A percentile compares a stretch with the other conserved stretches of the same genome.
Evolutionary conservation across 2,888 invertebrate genomes (phyloP).

Genomic region (Microdon myrmicae): DNA sequence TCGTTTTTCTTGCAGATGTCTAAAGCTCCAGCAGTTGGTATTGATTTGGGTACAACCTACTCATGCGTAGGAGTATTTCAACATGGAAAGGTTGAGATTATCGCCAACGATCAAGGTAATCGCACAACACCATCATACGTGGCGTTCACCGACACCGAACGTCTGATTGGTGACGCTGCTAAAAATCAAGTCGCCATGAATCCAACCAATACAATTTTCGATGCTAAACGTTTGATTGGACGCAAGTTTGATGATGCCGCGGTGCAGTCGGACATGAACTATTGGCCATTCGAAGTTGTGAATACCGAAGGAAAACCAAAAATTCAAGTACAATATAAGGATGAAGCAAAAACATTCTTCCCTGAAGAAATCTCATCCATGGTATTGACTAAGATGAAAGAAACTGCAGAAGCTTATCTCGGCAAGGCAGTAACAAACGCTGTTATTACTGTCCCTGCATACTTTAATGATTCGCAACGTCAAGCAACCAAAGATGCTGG

Average conservation of each 20-base stretch:
- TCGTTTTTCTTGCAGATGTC: constrained; percentile 61
- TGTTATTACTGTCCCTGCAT: constrained; percentile 92
- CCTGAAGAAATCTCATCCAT: constrained; percentile 94
- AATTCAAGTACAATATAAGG: constrained; percentile 88
- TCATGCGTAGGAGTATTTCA: constrained; percentile 94
- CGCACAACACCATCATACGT: constrained; percentile 83
- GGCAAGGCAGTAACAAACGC: constrained; percentile 90
- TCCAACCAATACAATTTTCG: constrained; percentile 91
- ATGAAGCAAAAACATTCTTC: constrained; percentile 89
- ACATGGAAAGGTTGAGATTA: constrained; percentile 90
- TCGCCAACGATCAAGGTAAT: constrained; percentile 91
- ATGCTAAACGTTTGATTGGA: constrained; percentile 96
- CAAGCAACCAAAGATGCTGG: constrained; percentile 96
- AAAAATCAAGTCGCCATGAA: constrained; percentile 91
- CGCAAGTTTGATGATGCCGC: constrained; percentile 89
- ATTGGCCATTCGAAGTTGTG: constrained; percentile 93
- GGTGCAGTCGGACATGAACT: constrained; percentile 96
- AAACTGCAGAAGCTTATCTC: constrained; percentile 89
- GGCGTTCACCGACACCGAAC: constrained; percentile 88
- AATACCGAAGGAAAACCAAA: constrained; percentile 85
- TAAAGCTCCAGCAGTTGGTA: constrained; percentile 87
- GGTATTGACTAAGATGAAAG: constrained; percentile 95
- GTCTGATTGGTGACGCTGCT: constrained; percentile 87
- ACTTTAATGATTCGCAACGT: constrained; percentile 91
- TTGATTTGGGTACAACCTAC: constrained; percentile 96